phyloP scores from a whole-genome alignment of 2,797 vertebrate species.

The Clarias pachynema region DNA sequence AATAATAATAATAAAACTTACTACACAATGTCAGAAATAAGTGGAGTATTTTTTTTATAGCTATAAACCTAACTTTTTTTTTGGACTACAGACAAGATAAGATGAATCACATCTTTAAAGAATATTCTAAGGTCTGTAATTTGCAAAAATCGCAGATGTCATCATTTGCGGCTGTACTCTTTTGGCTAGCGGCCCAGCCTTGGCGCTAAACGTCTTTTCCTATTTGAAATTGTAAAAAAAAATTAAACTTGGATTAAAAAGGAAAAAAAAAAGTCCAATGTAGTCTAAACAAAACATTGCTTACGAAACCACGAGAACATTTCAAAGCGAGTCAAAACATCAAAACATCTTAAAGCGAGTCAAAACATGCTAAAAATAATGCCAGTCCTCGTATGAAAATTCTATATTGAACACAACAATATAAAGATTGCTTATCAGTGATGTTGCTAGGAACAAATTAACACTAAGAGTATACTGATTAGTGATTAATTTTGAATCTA shows the following conservation, averaged over 20 bases:
- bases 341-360: constrained; percentile 10
- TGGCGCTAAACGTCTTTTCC: constrained; percentile 43
- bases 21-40: neutral
- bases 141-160: constrained; percentile 52
- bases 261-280: constrained; percentile 10
- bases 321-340: neutral
- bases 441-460: neutral
- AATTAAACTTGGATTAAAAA: constrained; percentile 40
- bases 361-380: constrained; percentile 25
- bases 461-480: constrained; percentile 6
- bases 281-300: constrained; percentile 20
- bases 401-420: neutral
- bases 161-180: constrained; percentile 43
- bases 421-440: neutral
- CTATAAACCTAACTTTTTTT: neutral
- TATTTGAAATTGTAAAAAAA: constrained; percentile 49
- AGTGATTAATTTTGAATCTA: constrained; percentile 1
- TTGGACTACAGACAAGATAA: constrained; percentile 14
- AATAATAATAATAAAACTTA: neutral
- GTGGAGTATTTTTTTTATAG: constrained; percentile 13
- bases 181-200: constrained; percentile 45
- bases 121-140: constrained; percentile 58
- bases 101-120: constrained; percentile 41
- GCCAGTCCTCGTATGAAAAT: neutral
- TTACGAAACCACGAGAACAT: neutral